Conservation (phyloP, 2,797 vertebrate genomes). For the Alca torda region DNA sequence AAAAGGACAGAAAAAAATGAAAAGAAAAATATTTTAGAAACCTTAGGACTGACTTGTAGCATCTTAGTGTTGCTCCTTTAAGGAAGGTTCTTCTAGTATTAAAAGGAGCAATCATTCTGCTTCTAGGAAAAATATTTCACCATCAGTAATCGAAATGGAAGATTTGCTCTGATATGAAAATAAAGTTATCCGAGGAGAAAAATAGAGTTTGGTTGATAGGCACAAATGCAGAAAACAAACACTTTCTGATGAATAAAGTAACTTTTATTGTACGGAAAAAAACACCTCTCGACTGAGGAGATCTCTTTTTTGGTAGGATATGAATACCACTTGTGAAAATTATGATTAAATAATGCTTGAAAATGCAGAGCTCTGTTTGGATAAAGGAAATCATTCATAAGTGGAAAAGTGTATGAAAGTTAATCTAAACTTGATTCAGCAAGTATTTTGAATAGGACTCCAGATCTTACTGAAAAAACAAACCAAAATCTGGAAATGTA, state of each 20-base stretch:
- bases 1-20: background rate
- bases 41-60: background rate
- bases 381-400: background rate
- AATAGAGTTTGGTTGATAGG: background rate
- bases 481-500: background rate
- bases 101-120: background rate
- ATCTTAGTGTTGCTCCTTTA: background rate
- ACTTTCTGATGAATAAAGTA: background rate
- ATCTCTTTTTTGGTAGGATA: background rate
- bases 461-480: background rate
- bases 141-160: background rate
- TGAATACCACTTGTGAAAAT: background rate
- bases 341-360: background rate
- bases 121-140: background rate
- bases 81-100: background rate
- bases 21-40: background rate
- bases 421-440: background rate
- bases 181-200: background rate
- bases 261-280: background rate
- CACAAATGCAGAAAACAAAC: background rate
- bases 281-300: background rate
- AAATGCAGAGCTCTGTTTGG: background rate
- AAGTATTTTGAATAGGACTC: background rate
- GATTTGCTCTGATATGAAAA: background rate
- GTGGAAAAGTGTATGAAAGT: background rate